Conservation (phyloP, 2,797 vertebrate genomes). For the Cossypha niveicapilla region DNA sequence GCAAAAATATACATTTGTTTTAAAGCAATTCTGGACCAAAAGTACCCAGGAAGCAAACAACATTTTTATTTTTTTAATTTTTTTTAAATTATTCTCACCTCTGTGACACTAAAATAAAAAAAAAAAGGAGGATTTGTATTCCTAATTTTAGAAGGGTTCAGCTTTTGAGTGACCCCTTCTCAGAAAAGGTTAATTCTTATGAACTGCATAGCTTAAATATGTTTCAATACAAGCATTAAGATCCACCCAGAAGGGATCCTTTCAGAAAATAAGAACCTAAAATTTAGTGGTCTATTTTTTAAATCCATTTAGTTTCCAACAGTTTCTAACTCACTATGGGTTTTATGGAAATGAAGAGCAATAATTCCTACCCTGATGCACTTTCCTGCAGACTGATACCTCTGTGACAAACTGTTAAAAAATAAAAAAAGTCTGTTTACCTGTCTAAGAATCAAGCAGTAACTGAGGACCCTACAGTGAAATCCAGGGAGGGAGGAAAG, state of each 20-base stretch:
- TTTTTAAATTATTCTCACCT: background rate
- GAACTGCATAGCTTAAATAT: background rate
- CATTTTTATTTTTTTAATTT: background rate
- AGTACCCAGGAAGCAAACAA: background rate
- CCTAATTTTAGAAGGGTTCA: constrained; percentile 14
- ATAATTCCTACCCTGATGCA: background rate
- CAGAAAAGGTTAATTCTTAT: background rate
- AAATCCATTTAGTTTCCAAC: background rate
- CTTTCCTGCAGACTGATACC: background rate
- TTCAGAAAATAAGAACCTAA: background rate
- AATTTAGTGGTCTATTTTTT: background rate
- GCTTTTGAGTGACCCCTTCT: background rate
- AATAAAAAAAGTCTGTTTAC: background rate
- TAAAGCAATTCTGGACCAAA: background rate
- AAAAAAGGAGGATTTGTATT: background rate
- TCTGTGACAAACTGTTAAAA: background rate
- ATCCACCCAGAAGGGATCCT: background rate
- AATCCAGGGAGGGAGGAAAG: background rate
- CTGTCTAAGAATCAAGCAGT: background rate
- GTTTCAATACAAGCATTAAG: background rate
- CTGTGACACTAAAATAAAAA: background rate
- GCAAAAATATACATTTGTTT: background rate
- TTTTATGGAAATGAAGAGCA: background rate
- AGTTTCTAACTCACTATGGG: background rate
- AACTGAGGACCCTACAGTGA: background rate